phyloP scores from a whole-genome alignment of 2,113 vertebrate species.

The Aramus guarauna region DNA sequence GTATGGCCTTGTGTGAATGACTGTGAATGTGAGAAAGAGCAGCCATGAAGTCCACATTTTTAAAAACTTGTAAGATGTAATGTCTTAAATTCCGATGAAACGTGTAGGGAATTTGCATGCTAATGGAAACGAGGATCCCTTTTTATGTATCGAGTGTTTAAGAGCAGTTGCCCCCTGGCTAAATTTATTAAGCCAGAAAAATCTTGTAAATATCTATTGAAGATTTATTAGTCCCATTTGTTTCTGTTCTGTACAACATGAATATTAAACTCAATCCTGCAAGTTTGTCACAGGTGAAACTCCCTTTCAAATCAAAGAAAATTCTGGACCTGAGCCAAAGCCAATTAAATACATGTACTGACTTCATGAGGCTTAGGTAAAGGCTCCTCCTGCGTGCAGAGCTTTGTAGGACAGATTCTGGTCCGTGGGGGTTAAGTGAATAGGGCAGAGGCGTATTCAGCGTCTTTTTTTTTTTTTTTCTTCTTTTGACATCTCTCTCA shows the following conservation, averaged over 20 bases:
- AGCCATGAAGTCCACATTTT: background rate
- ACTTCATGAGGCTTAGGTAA: background rate
- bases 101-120: background rate
- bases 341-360: background rate
- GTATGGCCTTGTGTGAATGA: background rate
- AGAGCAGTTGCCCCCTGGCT: slow-evolving; percentile 43
- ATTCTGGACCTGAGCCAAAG: background rate
- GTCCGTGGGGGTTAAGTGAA: background rate
- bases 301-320: background rate
- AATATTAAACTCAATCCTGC: slow-evolving; percentile 47
- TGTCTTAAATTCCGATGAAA: background rate
- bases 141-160: background rate
- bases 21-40: background rate
- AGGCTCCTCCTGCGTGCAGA: background rate
- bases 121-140: background rate
- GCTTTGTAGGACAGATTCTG: background rate
- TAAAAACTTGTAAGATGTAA: background rate
- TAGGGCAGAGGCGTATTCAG: background rate
- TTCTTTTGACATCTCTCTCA: background rate
- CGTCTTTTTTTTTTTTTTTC: background rate
- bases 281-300: slow-evolving; percentile 37
- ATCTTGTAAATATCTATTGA: slow-evolving; percentile 76
- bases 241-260: slow-evolving; percentile 65
- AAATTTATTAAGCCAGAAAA: slow-evolving; percentile 67
- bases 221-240: slow-evolving; percentile 82